Base-by-base conservation (phyloP, 2,797 vertebrate genomes). In the Hapalemur alaotrensis region DNA sequence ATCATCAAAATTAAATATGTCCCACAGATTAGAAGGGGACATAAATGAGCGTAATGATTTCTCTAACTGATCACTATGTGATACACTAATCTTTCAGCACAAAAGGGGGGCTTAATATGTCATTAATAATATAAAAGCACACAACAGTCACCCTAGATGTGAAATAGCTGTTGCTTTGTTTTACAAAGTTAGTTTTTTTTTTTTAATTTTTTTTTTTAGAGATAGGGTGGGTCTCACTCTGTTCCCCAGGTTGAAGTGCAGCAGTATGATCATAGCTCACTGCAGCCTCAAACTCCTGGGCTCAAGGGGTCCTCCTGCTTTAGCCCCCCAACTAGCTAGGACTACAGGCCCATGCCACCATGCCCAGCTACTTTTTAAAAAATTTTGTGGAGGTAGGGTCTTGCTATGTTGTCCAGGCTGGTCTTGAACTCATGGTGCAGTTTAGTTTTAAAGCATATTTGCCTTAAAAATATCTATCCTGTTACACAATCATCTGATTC, bases 371-470 rank as follows among this genome's bases (percentile, higher is more conserved):
- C 9, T n/a, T 65, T n/a, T 18, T 4, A 65, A 65, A n/a, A n/a
- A 2, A 1, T 65, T 65, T 65, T 65, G 32, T n/a, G n/a, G 63
- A n/a, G 32, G 63, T 8, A n/a, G 32, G 32, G 32, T n/a, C 32
- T 65, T 18, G 32, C 63, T 65, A 9, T 18, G 32, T 65, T n/a
- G 32, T 9, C 32, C 32, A 65, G 61, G 63, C 63, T n/a, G 63
- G 1, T n/a, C 17, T 65, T 65, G 63, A 65, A 65, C 32, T 65
- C 15, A 65, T n/a, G n/a, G 35, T 69, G 18, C 3, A 46, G 78
- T 83, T 93, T 89, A 87, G 67, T 85, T 95, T 94, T 52, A 91
- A 91, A 54, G 25, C 52, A 35, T 67, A 57, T 95, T 93, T 94
- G 17, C 50, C 69, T 80, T 80, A 75, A 80, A 86, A 89, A 83